Base-by-base conservation (phyloP, 2,797 vertebrate species). In the Sebastes steindachneri region DNA sequence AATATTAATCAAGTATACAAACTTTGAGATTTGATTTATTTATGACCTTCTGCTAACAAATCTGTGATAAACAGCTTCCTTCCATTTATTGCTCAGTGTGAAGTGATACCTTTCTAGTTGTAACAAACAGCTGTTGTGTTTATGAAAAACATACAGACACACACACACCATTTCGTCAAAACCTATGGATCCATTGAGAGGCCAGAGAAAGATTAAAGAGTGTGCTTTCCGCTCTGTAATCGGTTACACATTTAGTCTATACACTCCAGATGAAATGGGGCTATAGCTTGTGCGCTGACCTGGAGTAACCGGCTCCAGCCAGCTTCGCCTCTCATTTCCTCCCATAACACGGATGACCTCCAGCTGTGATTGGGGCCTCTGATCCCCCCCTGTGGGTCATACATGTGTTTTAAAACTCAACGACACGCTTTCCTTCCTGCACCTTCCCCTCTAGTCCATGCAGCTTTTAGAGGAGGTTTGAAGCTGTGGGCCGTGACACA, bases 361-460 rank as follows among this genome's bases (percentile, higher is more conserved):
- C 75, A 79, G 88, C 85, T 90, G 76, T 89, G 86, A 93, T 90
- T 91, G 90, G 83, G 87, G 60, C 86, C 87, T 84, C 78, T 77
- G 82, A 88, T 75, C 81, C 58, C 71, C 59, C 73, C 66, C 60
- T 0, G 58, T 68, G 83, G 86, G 82, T 91, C 86, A 83, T 82
- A 79, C 81, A 82, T 91, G 86, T 86, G 71, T 86, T 92, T 90
- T 80, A 87, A 88, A 79, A 84, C 75, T 79, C 55, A 7, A 23
- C 59, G 11, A 48, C 71, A 67, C 7, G 7, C 70, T 82, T 79
- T 83, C 35, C 48, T 55, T 71, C 19, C 77, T 62, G 59, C 70
- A 65, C 80, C 57, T 58, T 70, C 35, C 51, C 64, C 19, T 54
- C 19, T 1, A 9, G 48, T 53, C 19, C 48, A n/a, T 53, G 0